phyloP scores from a whole-genome alignment of 2,797 vertebrate species.

The Eidolon dupreanum region DNA sequence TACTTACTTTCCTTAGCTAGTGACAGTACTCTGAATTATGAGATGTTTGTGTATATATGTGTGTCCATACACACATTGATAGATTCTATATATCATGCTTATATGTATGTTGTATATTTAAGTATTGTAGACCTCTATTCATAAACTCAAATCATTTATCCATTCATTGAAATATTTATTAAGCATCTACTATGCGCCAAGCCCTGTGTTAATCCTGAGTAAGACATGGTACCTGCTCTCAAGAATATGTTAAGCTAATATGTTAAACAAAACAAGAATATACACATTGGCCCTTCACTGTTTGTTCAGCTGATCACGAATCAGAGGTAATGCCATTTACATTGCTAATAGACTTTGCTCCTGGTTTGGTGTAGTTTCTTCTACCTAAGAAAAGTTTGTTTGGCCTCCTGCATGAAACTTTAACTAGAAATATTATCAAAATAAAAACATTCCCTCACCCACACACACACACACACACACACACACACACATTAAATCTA shows the following conservation, averaged over 20 bases:
- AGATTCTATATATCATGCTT: not conserved
- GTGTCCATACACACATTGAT: not conserved
- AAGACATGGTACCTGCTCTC: not conserved
- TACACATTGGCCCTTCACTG: not conserved
- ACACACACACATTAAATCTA: not conserved
- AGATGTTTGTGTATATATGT: not conserved
- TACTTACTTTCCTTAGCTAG: slow-evolving; percentile 10
- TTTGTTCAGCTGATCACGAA: slow-evolving; percentile 54
- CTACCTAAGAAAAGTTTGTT: slow-evolving; percentile 2
- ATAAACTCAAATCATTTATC: not conserved
- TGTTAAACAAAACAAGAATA: slow-evolving; percentile 2
- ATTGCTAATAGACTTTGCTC: slow-evolving; percentile 41
- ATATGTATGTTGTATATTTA: not conserved
- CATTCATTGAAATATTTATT: not conserved
- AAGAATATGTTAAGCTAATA: not conserved
- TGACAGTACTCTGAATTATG: not conserved
- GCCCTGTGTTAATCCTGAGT: not conserved
- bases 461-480: not conserved
- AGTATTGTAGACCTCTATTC: not conserved
- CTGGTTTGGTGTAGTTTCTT: slow-evolving; percentile 34
- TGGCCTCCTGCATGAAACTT: not conserved
- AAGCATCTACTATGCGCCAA: not conserved
- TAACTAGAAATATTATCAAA: slow-evolving; percentile 35
- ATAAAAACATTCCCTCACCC: slow-evolving; percentile 1
- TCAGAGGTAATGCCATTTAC: slow-evolving; percentile 55